Evolutionary conservation across 2,113 vertebrate species (phyloP), one percentile per base, ranked within the genome.

Genomic region (Penelope pileata): DNA sequence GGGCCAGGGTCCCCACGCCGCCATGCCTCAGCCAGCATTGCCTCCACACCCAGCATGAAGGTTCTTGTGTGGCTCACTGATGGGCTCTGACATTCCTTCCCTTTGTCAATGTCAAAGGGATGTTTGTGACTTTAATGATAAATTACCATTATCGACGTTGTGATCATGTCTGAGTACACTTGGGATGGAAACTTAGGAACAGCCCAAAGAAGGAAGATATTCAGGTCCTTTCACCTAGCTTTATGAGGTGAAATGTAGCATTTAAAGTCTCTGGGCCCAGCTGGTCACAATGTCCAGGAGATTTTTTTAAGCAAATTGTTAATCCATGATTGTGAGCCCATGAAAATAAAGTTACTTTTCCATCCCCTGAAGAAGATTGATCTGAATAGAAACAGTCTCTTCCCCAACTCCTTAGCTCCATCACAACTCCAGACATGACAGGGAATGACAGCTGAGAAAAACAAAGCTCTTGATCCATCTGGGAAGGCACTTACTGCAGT

Each of bases 71-170:
- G 10, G 59, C 81, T 83, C 89, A 7, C 68, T 83, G 64, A 93
- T 58, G 83, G 91, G 77, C 59, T 82, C 90, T 86, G 86, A 93
- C 86, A 74, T 54, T 84, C 74, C 69, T 83, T 83, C 96, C 79
- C 87, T 74, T 76, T 86, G 73, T 74, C 81, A 95, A 43, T 63
- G 74, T 78, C 85, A 83, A 72, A n/a, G 5, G 40, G 47, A 22
- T 90, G 88, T 88, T 95, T 96, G 95, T 91, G 85, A 75, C 83
- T 81, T 93, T 91, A 90, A 83, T 94, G 75, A 67, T 45, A 93
- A 91, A 94, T 96, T 87, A 95, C 79, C 68, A 90, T 64, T 93
- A 91, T 91, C 74, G 94, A 82, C 85, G 80, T 74, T 3, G 5
- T 79, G 83, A 94, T 94, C 87, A 63, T 34, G 66, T 74, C 84